These are phyloP conservation scores for Thysanoteuthis rhombus DNA, from an alignment of 2,888 invertebrate genomes.

Conservation along the genomic window DNA sequence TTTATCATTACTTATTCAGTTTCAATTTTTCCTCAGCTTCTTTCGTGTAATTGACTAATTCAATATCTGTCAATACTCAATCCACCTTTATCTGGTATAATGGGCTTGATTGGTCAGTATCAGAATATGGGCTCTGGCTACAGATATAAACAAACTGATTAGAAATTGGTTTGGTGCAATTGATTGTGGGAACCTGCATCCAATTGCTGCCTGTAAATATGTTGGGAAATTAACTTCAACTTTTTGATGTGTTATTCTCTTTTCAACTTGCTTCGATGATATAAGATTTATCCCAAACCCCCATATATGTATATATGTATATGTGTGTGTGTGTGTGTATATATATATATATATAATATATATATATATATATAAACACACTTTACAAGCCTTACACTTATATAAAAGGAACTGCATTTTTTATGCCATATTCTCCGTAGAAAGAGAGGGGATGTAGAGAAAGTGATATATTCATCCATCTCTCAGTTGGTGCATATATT, in stretches of 20 bases:
- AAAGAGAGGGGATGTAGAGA: too few relatives aligned
- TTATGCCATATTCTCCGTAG: too few relatives aligned
- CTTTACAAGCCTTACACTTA: too few relatives aligned
- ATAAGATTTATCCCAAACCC: background rate
- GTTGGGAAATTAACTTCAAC: background rate
- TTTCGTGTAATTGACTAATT: background rate
- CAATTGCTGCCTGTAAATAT: background rate
- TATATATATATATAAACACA: background rate
- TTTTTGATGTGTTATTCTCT: background rate
- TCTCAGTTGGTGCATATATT: too few relatives aligned
- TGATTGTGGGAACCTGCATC: background rate
- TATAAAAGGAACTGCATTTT: too few relatives aligned
- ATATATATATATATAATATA: background rate
- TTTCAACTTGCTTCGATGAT: background rate
- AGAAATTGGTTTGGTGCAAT: background rate
- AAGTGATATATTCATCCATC: too few relatives aligned
- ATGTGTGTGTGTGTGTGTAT: background rate
- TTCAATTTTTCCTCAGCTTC: background rate
- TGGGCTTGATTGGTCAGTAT: background rate
- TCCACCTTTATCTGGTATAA: background rate
- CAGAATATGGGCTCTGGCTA: background rate
- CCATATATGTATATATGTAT: conserved; percentile 15
- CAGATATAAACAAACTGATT: background rate
- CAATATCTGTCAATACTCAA: background rate
- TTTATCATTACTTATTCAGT: background rate